Evolutionary conservation across 2,113 vertebrate genomes (phyloP), one percentile per base, ranked within the genome.

Genomic region (Hemibagrus wyckioides): DNA sequence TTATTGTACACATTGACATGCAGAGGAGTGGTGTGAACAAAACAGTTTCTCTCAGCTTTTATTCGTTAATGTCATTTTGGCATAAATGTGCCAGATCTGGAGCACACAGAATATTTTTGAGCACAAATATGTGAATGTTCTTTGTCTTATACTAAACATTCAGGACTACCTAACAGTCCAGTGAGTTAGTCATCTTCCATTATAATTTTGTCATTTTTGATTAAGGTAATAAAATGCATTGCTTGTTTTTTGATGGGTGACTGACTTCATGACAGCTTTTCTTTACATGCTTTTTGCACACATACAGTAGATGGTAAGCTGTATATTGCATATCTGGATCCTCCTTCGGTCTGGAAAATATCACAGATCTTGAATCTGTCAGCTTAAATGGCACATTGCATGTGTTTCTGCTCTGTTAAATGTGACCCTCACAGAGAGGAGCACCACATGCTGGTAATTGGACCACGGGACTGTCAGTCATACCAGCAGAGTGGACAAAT

Each of bases 21-120:
- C 92, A 91, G 39, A 83, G 89, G 82, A 91, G 89, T 93, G 91
- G 93, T 92, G 91, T 90, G 91, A 93, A 93, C 93, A 93, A 92
- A 94, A 93, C 92, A 92, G 91, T 91, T 93, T 92, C 90, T 89
- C 84, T 88, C 86, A 28, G 19, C 54, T 7, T 9, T 89, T 87
- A 92, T 89, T 93, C 76, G 87, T 56, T 82, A 80, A 86, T 65
- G 48, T 81, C 33, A 91, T 92, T 89, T 89, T 86, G 71, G 82
- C 85, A 50, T 59, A 28, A 59, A 33, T 10, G 25, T 52, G 36
- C 33, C 69, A 80, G 81, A 73, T 86, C 79, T 84, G 73, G 71
- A 39, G 23, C 39, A 28, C n/a, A 33, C 63, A 23, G 25, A 61
- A 54, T 73, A 48, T 88, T 54, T 88, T 52, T 56, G 57, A 52